phyloP scores from a whole-genome alignment of 2,113 vertebrate genomes.

The Bubo scandiacus region DNA sequence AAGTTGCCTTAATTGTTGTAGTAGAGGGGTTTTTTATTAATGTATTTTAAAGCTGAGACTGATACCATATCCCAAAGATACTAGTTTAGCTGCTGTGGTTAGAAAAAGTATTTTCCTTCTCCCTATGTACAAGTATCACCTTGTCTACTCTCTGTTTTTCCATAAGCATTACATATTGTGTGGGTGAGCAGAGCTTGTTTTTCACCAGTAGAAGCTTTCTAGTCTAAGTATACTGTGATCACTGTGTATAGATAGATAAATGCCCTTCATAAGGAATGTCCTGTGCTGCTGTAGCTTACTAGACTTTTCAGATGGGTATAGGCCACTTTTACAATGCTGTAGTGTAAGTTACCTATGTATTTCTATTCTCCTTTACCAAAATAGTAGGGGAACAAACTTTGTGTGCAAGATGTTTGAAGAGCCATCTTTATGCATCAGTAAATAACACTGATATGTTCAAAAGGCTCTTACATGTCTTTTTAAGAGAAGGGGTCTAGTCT shows the following conservation, averaged over 20 bases:
- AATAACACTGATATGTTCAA: background rate
- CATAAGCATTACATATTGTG: fast-evolving
- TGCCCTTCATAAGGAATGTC: fast-evolving
- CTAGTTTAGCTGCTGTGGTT: fast-evolving
- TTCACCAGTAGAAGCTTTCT: background rate
- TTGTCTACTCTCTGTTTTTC: background rate
- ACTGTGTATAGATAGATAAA: fast-evolving
- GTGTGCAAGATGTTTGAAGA: fast-evolving
- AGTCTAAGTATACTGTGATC: fast-evolving
- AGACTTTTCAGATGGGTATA: fast-evolving
- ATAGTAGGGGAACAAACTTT: fast-evolving
- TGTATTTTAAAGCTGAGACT: background rate
- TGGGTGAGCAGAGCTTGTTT: background rate
- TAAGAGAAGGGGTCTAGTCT: background rate
- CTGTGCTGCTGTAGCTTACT: fast-evolving
- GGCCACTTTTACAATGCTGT: fast-evolving
- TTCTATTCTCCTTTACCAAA: fast-evolving
- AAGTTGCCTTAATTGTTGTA: fast-evolving
- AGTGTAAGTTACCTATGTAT: fast-evolving
- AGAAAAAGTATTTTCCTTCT: background rate
- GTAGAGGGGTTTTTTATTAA: background rate
- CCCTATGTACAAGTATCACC: fast-evolving
- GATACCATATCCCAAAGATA: fast-evolving
- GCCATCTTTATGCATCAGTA: fast-evolving
- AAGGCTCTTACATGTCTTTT: fast-evolving